Conservation (phyloP, 2,797 vertebrate genomes). For the Takifugu rubripes region DNA sequence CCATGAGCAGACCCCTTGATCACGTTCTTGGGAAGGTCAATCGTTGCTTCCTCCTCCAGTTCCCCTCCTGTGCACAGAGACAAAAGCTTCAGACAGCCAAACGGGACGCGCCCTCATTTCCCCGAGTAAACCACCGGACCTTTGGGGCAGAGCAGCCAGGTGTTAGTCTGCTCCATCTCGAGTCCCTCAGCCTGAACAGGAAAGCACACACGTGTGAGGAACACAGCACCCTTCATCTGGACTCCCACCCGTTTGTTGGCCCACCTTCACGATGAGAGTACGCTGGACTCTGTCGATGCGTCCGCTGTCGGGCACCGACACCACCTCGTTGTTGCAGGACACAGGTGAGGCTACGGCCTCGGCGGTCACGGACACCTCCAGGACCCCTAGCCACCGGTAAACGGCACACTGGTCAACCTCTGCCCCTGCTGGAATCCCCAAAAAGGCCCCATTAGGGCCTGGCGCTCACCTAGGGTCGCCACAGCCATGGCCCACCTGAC, state of each 20-base stretch:
- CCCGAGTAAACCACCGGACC: constrained; percentile 43
- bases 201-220: not conserved
- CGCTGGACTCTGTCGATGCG: constrained; percentile 67
- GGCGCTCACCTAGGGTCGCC: constrained; percentile 50
- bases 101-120: not conserved
- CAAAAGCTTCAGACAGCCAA: not conserved
- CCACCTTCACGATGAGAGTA: constrained; percentile 67
- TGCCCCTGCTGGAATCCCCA: not conserved
- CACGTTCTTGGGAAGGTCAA: constrained; percentile 68
- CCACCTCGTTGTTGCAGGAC: constrained; percentile 68
- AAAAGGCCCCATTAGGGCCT: not conserved
- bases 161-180: constrained; percentile 55
- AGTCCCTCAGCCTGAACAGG: constrained; percentile 65
- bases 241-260: not conserved
- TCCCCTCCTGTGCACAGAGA: constrained; percentile 39
- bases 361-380: constrained; percentile 76
- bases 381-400: constrained; percentile 52
- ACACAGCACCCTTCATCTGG: too few relatives aligned
- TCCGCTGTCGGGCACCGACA: constrained; percentile 70
- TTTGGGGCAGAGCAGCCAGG: constrained; percentile 69
- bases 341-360: constrained; percentile 63
- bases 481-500: constrained; percentile 65
- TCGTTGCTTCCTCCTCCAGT: constrained; percentile 39
- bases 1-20: constrained; percentile 71
- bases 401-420: too few relatives aligned